These are phyloP conservation scores for Lysandra bellargus DNA, from an alignment of 2,888 invertebrate genomes.

Conservation along the genomic window DNA sequence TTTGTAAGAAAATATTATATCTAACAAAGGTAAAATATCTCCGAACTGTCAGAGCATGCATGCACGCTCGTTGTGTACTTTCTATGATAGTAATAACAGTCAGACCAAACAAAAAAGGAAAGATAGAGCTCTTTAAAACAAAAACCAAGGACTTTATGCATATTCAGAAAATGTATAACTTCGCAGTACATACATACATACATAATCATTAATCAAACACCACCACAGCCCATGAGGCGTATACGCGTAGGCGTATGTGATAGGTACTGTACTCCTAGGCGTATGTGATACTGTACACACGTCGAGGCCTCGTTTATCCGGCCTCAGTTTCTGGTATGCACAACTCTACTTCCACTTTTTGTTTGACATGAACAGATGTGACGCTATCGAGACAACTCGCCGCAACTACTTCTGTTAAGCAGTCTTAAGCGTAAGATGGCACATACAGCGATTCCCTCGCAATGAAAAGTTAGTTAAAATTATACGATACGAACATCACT, in stretches of 20 bases:
- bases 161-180: neutral
- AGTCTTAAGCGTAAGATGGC: slow-evolving; percentile 31
- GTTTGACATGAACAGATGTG: neutral
- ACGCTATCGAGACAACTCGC: neutral
- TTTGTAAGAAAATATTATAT: neutral
- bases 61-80: neutral
- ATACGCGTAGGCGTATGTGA: too few relatives aligned
- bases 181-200: neutral
- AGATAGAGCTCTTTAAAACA: neutral
- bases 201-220: neutral
- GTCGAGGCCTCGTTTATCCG: neutral
- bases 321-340: neutral
- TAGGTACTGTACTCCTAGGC: too few relatives aligned
- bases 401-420: neutral
- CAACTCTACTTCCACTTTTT: neutral
- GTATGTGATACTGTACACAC: neutral
- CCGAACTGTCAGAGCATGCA: neutral
- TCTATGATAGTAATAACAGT: neutral
- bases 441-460: slow-evolving; percentile 15
- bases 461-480: slow-evolving; percentile 25
- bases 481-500: slow-evolving; percentile 24
- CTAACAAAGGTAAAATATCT: neutral
- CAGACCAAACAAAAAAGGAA: neutral
- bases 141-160: neutral
- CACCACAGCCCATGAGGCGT: neutral